Evolutionary conservation across 2,797 vertebrate genomes (phyloP), one percentile per base, ranked within the genome.

Genomic region (Tarsius wallacei): DNA sequence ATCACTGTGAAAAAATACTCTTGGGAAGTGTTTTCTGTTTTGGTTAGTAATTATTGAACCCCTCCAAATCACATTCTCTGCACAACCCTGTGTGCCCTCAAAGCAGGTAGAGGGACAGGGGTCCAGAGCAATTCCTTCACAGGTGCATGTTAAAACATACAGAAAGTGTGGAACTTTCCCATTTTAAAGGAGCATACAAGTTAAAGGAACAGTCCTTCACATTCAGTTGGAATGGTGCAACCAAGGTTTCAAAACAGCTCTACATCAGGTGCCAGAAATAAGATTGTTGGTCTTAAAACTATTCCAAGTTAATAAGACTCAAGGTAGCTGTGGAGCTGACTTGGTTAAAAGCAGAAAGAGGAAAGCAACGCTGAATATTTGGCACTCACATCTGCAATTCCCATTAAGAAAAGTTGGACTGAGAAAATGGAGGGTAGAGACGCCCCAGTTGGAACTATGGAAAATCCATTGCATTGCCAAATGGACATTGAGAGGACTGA

Each of bases 211-310:
- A 24, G 1, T 10, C 2, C 49, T 1, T 49, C 28, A 6, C 2
- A 0, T 22, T 16, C 36, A 1, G 0, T 0, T 42, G 8, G 36
- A 13, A 22, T 0, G 1, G 4, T 0, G 5, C 2, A 12, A 5
- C 61, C 33, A 5, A 0, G 0, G 7, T 42, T 59, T 6, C 78
- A n/a, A 31, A 49, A 42, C 24, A 2, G 5, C 66, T 19, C 21
- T 2, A 3, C 19, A 21, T 9, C 24, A 15, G 78, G 49, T 21
- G 11, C 57, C 7, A 7, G 92, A 47, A n/a, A 1, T 2, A 16
- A 68, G 47, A 51, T 57, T 5, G 64, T 7, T 0, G 7, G 15
- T 31, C 22, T 73, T 36, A 10, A 36, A 64, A 7, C 24, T 3
- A 5, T 1, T 47, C 51, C 47, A 1, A 33, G 64, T 16, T 15